Conservation (phyloP, 2,888 invertebrate genomes). For the Gnatocerus cornutus region DNA sequence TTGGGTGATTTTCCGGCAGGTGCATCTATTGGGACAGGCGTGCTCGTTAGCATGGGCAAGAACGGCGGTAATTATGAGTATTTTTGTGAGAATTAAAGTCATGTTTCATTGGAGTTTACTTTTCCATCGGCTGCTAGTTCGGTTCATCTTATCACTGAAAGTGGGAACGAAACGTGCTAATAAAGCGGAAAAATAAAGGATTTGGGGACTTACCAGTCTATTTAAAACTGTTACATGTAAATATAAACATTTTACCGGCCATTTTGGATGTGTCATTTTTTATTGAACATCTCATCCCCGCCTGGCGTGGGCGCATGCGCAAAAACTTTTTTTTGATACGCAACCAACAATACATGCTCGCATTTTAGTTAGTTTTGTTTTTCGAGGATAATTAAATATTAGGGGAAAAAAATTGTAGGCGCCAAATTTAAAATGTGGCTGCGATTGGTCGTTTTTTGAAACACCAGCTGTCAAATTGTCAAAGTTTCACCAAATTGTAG, state of each 20-base stretch:
- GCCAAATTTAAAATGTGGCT: too few relatives aligned
- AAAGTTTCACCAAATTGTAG: too few relatives aligned
- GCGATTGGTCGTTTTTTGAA: too few relatives aligned
- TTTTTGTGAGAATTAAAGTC: conserved; percentile 14
- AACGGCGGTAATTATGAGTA: conserved; percentile 8
- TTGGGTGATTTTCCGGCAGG: conserved; percentile 73
- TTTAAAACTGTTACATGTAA: conserved; percentile 39
- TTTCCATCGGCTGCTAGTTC: background rate
- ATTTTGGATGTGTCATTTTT: conserved; percentile 31
- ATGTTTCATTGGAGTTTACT: conserved; percentile 19
- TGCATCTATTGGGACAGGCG: conserved; percentile 70
- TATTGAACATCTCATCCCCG: conserved; percentile 32
- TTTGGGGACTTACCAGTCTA: conserved; percentile 16
- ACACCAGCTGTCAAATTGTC: too few relatives aligned
- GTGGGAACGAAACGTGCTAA: background rate
- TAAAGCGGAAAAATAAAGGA: background rate
- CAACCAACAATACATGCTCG: conserved; percentile 12
- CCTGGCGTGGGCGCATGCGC: conserved; percentile 2
- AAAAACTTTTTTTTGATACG: conserved; percentile 1
- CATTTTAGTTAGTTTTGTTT: background rate
- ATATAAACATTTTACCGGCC: conserved; percentile 37
- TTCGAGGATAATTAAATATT: too few relatives aligned
- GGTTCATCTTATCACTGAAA: conserved; percentile 38
- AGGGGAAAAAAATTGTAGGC: too few relatives aligned
- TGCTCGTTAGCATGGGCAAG: conserved; percentile 29